Conservation (phyloP, 1,140 invertebrate species). For the Pantala flavescens region DNA sequence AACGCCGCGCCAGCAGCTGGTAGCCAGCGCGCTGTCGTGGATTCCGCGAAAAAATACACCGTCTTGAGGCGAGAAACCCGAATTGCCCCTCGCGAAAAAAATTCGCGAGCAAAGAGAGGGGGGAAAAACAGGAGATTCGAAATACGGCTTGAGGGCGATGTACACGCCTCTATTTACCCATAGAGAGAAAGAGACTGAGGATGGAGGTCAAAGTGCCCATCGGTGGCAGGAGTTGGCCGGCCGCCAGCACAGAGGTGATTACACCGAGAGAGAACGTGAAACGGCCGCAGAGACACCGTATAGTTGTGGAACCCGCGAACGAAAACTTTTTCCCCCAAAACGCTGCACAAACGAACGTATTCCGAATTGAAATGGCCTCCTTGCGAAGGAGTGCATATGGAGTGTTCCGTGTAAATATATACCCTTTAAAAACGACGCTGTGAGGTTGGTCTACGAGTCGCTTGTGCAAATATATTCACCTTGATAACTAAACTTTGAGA, state of each 20-base stretch:
- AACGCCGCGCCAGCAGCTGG: background rate
- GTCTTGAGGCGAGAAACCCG: background rate
- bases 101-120: background rate
- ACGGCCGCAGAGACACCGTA: background rate
- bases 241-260: background rate
- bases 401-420: too few species aligned
- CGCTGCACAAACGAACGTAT: background rate
- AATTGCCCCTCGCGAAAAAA: background rate
- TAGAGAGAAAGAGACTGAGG: background rate
- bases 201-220: background rate
- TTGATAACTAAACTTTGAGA: too few species aligned
- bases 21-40: background rate
- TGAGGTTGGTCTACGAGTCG: too few species aligned
- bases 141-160: background rate
- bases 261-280: background rate
- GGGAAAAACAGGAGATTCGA: background rate
- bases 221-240: background rate
- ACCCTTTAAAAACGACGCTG: too few species aligned
- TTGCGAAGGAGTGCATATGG: too few species aligned
- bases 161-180: background rate
- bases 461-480: too few species aligned
- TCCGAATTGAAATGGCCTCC: too few species aligned
- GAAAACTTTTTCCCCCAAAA: background rate
- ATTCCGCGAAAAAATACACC: background rate
- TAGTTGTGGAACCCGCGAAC: background rate